Evolutionary conservation across 2,888 invertebrate species (phyloP).

Genomic region (Acanthacorydalis orientalis): DNA sequence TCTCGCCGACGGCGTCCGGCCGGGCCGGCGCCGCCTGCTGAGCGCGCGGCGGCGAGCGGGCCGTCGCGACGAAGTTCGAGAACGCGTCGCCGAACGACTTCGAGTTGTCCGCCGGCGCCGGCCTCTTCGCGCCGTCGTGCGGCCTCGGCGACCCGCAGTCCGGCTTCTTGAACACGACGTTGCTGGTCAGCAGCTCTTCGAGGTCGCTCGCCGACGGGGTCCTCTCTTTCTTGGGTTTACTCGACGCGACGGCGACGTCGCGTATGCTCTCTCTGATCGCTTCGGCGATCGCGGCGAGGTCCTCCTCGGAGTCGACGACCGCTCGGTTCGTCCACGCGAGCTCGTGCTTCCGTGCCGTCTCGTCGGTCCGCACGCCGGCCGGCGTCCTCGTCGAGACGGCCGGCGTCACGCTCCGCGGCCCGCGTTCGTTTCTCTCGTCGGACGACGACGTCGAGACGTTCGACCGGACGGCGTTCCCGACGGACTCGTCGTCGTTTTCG

Average conservation of each 20-base stretch:
- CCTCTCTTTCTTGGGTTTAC: constrained; percentile 9
- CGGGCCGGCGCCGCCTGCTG: not conserved
- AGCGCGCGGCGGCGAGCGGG: not conserved
- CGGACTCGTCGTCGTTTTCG: no score
- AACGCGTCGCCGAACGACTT: constrained; percentile 5
- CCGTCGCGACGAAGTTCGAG: constrained; percentile 1
- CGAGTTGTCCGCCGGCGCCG: not conserved
- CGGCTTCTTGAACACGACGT: constrained; percentile 1
- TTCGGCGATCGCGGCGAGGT: constrained; percentile 6
- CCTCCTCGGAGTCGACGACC: not conserved
- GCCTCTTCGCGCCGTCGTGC: not conserved
- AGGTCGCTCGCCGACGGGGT: constrained; percentile 9
- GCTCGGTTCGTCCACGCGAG: not conserved
- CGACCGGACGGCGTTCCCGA: no score
- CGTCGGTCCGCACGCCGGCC: not conserved
- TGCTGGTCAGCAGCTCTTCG: constrained; percentile 4
- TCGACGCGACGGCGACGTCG: not conserved
- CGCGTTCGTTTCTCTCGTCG: constrained; percentile 6
- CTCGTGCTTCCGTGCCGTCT: not conserved
- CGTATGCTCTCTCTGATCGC: constrained; percentile 1
- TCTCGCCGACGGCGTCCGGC: not conserved
- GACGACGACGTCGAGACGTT: not conserved
- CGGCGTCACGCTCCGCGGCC: not conserved
- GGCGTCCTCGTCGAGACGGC: not conserved
- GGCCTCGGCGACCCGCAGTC: not conserved